Conservation (phyloP, 2,888 invertebrate species). For the Antheraea assamensis region DNA sequence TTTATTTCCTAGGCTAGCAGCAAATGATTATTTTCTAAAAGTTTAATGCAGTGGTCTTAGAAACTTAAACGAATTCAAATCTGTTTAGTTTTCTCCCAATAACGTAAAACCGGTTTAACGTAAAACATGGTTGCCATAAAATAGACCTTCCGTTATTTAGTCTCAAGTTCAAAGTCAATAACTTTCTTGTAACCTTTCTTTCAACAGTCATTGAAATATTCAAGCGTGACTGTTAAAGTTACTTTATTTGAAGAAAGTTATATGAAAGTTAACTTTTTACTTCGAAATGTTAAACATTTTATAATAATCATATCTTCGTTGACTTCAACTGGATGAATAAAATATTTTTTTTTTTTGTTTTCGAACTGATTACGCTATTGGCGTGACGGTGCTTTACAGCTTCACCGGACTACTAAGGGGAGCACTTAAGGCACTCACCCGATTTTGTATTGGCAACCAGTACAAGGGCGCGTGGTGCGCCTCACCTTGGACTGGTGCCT, state of each 20-base stretch:
- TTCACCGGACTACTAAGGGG: too few relatives aligned
- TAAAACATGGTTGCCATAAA: background rate
- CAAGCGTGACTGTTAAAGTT: background rate
- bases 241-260: conserved; percentile 8
- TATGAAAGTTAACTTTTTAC: background rate
- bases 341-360: too few relatives aligned
- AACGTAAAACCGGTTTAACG: background rate
- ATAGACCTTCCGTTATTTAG: background rate
- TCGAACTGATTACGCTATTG: too few relatives aligned
- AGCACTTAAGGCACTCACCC: too few relatives aligned
- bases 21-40: background rate
- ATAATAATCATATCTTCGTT: background rate
- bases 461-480: too few relatives aligned
- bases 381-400: too few relatives aligned
- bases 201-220: conserved; percentile 8
- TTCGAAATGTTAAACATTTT: background rate
- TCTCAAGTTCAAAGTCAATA: conserved; percentile 7
- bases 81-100: background rate
- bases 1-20: too few relatives aligned
- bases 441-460: too few relatives aligned
- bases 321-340: background rate
- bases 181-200: conserved; percentile 14
- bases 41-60: background rate
- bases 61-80: background rate
- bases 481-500: too few relatives aligned